Base-by-base conservation (phyloP, 2,113 vertebrate genomes). In the Rhinoderma darwinii region DNA sequence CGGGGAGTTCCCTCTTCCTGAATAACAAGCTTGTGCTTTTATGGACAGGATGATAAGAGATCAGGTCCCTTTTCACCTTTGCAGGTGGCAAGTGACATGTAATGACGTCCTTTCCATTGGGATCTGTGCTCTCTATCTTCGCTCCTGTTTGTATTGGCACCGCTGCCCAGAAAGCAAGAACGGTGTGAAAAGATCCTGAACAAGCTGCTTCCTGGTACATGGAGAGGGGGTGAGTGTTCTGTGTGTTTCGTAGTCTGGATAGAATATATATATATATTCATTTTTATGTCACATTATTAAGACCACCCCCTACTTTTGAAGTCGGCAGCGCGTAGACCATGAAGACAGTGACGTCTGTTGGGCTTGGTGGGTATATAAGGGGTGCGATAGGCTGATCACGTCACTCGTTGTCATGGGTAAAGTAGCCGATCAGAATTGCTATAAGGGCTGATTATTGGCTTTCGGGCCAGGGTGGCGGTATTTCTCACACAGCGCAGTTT, bases 141-240 rank as follows among this genome's bases (percentile, higher is more conserved):
- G 27, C 27, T 77, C 1, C 32, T 80, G 50, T 80, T 80, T 80
- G 51, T 59, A 37, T 80, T 80, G 77, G 77, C 50, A 56, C 11
- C 1, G 18, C 44, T 77, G 44, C 30, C 27, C 30, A 51, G 44
- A 32, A 51, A 47, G 6, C 32, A 22, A 22, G 66, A 70, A 70
- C 20, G 39, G 32, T 35, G 68, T 17, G 27, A 54, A 35, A 54
- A 78, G 47, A 78, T 78, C 47, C 47, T 78, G 27, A 1, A 51
- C 32, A 30, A 35, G 30, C 35, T 7, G 51, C 51, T 56, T 80
- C 32, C 77, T 59, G 9, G 44, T 39, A 59, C 51, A 79, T 12
- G 9, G 39, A 4, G 18, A 9, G 18, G 27, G 11, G 27, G 30
- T 17, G 63, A 4, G 27, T 2, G 15, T 32, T 14, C 2, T 18